Percentiles rank a stretch among this genome's conserved stretches.
These are phyloP conservation scores for Aphelenchoides fujianensis DNA, from an alignment of 1,140 invertebrate genomes.

Conservation along the genomic window DNA sequence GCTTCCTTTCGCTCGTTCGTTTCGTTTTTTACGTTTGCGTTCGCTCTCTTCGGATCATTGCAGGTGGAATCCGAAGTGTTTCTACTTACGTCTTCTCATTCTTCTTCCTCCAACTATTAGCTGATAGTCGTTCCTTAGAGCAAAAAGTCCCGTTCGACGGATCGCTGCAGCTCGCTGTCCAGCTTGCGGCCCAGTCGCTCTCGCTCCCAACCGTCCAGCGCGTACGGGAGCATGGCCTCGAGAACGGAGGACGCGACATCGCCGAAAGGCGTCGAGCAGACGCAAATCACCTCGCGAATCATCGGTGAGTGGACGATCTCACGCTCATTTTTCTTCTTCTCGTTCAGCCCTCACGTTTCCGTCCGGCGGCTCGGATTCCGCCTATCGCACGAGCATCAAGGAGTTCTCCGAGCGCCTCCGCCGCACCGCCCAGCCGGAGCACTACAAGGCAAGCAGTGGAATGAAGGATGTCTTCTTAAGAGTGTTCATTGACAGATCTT, in stretches of 20 bases:
- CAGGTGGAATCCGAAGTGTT: too few species aligned
- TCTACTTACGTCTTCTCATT: too few species aligned
- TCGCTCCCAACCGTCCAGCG: slow-evolving; percentile 2
- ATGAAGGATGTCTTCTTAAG: too few species aligned
- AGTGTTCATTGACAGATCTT: too few species aligned
- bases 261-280: slow-evolving; percentile 66
- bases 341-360: slow-evolving; percentile 72
- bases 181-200: too few species aligned
- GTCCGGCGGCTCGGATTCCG: slow-evolving; percentile 68
- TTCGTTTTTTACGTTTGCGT: too few species aligned
- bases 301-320: slow-evolving; percentile 18
- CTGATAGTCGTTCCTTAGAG: too few species aligned
- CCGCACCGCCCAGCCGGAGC: slow-evolving; percentile 21
- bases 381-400: slow-evolving; percentile 67
- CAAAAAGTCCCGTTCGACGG: too few species aligned
- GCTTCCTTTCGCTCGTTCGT: too few species aligned
- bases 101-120: too few species aligned
- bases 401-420: slow-evolving; percentile 69
- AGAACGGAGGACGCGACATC: not conserved
- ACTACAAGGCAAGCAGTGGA: slow-evolving; percentile 39
- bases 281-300: slow-evolving; percentile 19
- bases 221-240: not conserved
- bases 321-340: not conserved
- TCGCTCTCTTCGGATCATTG: too few species aligned
- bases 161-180: too few species aligned